These are phyloP conservation scores for Chelmon rostratus DNA, from an alignment of 2,797 vertebrate genomes.

Conservation along the genomic window DNA sequence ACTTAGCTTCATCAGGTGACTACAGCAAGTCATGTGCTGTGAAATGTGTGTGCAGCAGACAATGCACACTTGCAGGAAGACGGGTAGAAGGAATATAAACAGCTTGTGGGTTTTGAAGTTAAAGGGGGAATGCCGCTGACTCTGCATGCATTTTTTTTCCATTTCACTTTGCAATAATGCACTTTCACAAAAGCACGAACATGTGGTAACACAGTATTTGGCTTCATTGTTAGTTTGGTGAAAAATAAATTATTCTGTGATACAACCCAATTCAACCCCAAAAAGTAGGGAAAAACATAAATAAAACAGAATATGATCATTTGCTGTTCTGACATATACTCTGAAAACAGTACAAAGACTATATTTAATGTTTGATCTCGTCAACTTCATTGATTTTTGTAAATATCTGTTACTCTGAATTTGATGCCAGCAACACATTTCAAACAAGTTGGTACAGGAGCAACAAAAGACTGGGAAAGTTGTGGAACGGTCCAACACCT, in stretches of 20 bases:
- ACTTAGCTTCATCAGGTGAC: slow-evolving; percentile 85
- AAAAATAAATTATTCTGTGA: not conserved
- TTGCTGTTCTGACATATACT: too few relatives aligned
- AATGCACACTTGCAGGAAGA: slow-evolving; percentile 11
- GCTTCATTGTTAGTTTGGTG: not conserved
- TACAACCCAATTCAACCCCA: too few relatives aligned
- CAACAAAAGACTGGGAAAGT: too few relatives aligned
- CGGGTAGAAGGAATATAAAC: slow-evolving; percentile 9
- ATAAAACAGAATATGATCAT: too few relatives aligned
- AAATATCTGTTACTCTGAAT: too few relatives aligned
- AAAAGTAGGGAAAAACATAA: too few relatives aligned
- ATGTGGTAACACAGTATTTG: not conserved
- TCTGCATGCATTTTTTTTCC: slow-evolving; percentile 1
- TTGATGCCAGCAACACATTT: too few relatives aligned
- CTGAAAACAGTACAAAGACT: too few relatives aligned
- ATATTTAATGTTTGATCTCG: too few relatives aligned
- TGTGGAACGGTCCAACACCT: too few relatives aligned
- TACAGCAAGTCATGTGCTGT: slow-evolving; percentile 77
- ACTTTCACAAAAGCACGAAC: not conserved
- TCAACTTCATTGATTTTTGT: too few relatives aligned
- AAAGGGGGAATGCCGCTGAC: slow-evolving; percentile 31
- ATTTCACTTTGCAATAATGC: not conserved
- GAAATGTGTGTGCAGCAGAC: slow-evolving; percentile 45
- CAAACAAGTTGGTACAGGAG: too few relatives aligned
- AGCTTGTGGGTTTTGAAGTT: slow-evolving; percentile 20